These are phyloP conservation scores for Eubasilissa splendida DNA, from an alignment of 2,888 invertebrate genomes.

Conservation along the genomic window DNA sequence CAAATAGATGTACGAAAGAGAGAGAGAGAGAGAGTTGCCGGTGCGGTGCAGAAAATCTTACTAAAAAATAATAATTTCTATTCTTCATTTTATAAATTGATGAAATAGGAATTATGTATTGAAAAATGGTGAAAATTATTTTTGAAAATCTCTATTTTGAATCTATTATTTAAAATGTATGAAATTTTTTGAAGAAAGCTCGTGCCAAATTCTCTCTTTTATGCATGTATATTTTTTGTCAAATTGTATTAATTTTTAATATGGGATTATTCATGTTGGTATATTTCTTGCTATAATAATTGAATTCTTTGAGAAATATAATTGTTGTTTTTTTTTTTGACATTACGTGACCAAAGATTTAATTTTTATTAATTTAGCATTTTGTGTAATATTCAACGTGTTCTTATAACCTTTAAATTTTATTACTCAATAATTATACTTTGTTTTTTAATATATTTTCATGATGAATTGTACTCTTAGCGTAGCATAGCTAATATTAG, in stretches of 20 bases:
- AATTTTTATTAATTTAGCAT: background rate
- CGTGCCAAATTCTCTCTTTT: conserved; percentile 10
- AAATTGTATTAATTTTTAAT: conserved; percentile 1
- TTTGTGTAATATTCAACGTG: background rate
- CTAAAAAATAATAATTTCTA: too few species aligned
- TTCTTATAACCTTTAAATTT: conserved; percentile 22
- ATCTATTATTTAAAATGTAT: background rate
- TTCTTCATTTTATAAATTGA: too few species aligned
- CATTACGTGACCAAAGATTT: conserved; percentile 20
- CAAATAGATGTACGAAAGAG: too few species aligned
- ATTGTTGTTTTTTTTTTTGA: background rate
- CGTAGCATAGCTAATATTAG: too few species aligned
- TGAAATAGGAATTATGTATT: too few species aligned
- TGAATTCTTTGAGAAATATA: too few species aligned
- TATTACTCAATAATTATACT: conserved; percentile 11
- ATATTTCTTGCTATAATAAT: too few species aligned
- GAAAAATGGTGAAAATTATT: background rate
- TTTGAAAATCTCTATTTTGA: conserved; percentile 20
- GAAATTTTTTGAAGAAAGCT: background rate
- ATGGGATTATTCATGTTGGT: too few species aligned
- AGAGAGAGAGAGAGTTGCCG: too few species aligned
- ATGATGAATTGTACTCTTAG: background rate
- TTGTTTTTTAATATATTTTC: conserved; percentile 1
- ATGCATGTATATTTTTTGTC: background rate
- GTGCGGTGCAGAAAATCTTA: too few species aligned